phyloP scores from a whole-genome alignment of 1,140 invertebrate species.

The Dufourea novaeangliae region DNA sequence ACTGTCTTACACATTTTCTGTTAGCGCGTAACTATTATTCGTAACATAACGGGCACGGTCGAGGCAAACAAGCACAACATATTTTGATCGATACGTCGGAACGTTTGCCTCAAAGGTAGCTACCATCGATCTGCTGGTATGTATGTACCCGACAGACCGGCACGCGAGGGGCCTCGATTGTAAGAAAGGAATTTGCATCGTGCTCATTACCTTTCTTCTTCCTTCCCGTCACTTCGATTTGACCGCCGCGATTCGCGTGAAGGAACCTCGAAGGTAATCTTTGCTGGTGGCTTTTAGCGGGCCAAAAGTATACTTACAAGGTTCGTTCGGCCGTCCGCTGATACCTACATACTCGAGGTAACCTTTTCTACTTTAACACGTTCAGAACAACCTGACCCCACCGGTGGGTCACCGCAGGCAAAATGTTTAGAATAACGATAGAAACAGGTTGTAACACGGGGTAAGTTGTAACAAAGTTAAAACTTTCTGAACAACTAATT shows the following conservation, averaged over 20 bases:
- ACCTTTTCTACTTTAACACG: neutral
- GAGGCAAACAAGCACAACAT: constrained; percentile 5
- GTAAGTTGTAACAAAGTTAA: too few relatives aligned
- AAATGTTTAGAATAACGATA: too few relatives aligned
- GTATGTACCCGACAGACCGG: constrained; percentile 11
- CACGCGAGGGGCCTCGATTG: constrained; percentile 31
- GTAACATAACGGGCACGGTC: neutral
- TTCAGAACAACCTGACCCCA: too few relatives aligned
- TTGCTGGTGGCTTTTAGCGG: neutral
- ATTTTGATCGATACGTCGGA: constrained; percentile 44
- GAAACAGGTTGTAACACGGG: too few relatives aligned
- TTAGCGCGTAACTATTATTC: neutral
- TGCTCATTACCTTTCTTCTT: constrained; percentile 2
- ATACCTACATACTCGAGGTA: neutral
- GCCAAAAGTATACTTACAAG: constrained; percentile 22
- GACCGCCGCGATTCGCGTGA: neutral
- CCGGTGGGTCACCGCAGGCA: too few relatives aligned
- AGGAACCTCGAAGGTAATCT: constrained; percentile 10
- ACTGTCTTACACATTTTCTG: neutral
- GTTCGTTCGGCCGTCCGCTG: neutral
- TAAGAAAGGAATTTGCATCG: constrained; percentile 47
- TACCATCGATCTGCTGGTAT: constrained; percentile 48
- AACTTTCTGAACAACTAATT: too few relatives aligned
- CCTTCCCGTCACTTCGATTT: constrained; percentile 11
- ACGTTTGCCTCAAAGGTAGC: constrained; percentile 39